Evolutionary conservation across 64 coral and sea anemone species (phyloP).

Genomic region (Stylophora pistillata): DNA sequence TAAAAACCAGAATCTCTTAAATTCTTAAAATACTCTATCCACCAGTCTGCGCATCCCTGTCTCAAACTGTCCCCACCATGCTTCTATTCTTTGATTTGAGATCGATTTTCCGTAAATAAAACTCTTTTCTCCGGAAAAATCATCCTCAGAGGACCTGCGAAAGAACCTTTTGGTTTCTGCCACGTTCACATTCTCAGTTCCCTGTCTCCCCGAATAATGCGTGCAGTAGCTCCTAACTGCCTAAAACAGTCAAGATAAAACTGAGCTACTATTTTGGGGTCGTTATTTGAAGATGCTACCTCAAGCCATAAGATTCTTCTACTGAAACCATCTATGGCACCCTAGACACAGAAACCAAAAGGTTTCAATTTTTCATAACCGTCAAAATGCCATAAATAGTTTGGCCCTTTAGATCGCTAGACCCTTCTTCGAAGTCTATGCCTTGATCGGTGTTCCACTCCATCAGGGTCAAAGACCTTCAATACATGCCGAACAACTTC

Average conservation of each 20-base stretch:
- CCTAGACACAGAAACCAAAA: too few relatives aligned
- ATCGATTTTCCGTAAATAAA: slow-evolving; percentile 63
- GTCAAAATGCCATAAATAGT: slow-evolving; percentile 68
- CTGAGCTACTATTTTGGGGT: slow-evolving; percentile 58
- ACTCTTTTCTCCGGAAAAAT: slow-evolving; percentile 52
- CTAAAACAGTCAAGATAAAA: slow-evolving; percentile 51
- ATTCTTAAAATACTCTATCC: slow-evolving; percentile 77
- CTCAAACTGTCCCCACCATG: background rate
- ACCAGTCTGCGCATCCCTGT: slow-evolving; percentile 26
- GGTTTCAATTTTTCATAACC: slow-evolving; percentile 61
- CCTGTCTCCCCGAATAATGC: slow-evolving; percentile 38
- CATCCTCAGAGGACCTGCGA: slow-evolving; percentile 40
- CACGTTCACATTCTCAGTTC: too few relatives aligned
- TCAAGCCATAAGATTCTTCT: too few relatives aligned
- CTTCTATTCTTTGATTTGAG: slow-evolving; percentile 58
- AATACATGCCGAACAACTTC: slow-evolving; percentile 68
- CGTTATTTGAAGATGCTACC: slow-evolving; percentile 77
- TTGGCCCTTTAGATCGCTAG: slow-evolving; percentile 48
- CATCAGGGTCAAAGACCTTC: slow-evolving; percentile 69
- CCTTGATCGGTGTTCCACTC: slow-evolving; percentile 40
- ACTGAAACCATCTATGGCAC: too few relatives aligned
- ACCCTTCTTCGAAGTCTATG: slow-evolving; percentile 49
- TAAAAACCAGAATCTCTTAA: slow-evolving; percentile 69
- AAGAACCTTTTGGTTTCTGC: too few relatives aligned
- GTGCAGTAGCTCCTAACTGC: slow-evolving; percentile 12